These are phyloP conservation scores for Crocodylus rhombifer DNA, from an alignment of 2,797 vertebrate species.

Conservation along the genomic window DNA sequence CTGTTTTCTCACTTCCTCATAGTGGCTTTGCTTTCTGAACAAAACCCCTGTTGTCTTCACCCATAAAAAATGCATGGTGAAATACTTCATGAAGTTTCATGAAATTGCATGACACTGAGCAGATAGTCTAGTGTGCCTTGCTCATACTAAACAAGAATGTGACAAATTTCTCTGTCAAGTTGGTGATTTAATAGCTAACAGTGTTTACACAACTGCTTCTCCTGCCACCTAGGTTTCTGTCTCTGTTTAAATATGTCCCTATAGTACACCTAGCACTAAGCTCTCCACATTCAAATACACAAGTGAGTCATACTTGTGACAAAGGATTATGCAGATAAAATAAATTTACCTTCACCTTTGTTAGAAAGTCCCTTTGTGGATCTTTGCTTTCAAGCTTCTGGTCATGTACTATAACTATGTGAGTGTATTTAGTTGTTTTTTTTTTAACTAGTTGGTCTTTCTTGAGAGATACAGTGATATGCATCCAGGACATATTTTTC, in stretches of 20 bases:
- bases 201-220: constrained; percentile 65
- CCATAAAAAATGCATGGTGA: not conserved
- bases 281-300: not conserved
- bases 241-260: constrained; percentile 58
- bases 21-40: not conserved
- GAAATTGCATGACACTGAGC: no score
- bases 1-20: not conserved
- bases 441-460: not conserved
- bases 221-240: constrained; percentile 14
- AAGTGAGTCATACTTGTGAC: constrained; percentile 2
- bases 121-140: no score
- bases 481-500: not conserved
- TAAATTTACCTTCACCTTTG: not conserved
- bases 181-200: not conserved
- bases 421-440: not conserved
- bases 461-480: not conserved
- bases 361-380: not conserved
- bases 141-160: not conserved
- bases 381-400: not conserved
- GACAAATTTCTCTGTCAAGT: not conserved
- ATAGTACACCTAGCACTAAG: not conserved
- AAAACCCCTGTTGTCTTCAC: not conserved
- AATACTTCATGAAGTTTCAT: not conserved
- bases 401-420: not conserved
- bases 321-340: not conserved